Conservation (phyloP, 2,113 vertebrate species). For the Ia io region DNA sequence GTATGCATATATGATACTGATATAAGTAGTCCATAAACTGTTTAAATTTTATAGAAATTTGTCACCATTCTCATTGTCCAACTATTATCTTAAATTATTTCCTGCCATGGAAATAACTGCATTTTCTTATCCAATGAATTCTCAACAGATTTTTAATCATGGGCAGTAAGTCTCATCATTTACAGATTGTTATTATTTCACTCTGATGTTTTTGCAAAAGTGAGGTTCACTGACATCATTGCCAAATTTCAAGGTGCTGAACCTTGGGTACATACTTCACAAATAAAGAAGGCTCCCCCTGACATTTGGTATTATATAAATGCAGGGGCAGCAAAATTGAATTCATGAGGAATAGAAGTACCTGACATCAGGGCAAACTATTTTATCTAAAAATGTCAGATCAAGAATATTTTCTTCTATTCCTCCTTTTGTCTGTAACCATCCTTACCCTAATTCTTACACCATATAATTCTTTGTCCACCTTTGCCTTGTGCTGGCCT, state of each 20-base stretch:
- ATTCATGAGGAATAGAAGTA: not conserved
- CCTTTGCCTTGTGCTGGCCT: not conserved
- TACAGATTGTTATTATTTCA: not conserved
- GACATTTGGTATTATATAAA: not conserved
- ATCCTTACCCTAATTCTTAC: not conserved
- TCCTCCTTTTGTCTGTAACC: not conserved
- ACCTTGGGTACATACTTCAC: not conserved
- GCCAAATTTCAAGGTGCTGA: not conserved
- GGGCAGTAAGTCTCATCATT: not conserved
- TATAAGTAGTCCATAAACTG: not conserved
- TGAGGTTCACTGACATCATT: not conserved
- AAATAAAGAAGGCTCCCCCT: not conserved
- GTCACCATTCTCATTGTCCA: not conserved
- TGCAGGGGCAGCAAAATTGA: not conserved
- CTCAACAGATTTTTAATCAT: not conserved
- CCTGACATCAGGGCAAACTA: not conserved
- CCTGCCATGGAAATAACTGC: not conserved
- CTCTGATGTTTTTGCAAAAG: not conserved
- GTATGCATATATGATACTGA: not conserved
- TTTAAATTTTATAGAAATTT: not conserved
- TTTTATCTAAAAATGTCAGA: not conserved
- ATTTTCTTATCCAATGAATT: not conserved
- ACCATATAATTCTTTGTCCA: not conserved
- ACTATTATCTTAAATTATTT: not conserved
- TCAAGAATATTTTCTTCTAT: not conserved